Percentiles rank a stretch among this genome's conserved stretches.
Evolutionary conservation across 2,797 vertebrate species (phyloP).

Genomic region (Platalea minor): DNA sequence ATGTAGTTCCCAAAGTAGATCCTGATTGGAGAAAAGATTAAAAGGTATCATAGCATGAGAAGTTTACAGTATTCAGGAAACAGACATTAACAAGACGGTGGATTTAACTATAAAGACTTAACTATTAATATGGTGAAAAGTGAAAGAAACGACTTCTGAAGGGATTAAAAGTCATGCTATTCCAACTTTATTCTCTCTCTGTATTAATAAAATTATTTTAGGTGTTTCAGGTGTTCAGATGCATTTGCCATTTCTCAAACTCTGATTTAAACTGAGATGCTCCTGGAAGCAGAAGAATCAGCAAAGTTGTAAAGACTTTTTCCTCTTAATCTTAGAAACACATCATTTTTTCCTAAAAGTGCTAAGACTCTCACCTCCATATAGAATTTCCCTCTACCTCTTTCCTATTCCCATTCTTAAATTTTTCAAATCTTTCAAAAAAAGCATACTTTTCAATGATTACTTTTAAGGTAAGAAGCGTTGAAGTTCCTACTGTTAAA

Average conservation of each 20-base stretch:
- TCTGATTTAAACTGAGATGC: not conserved
- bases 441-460: not conserved
- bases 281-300: not conserved
- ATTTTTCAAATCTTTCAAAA: not conserved
- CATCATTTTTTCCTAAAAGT: not conserved
- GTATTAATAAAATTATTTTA: not conserved
- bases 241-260: not conserved
- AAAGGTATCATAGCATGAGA: no score
- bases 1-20: not conserved
- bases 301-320: not conserved
- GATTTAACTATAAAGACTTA: not conserved
- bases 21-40: not conserved
- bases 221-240: not conserved
- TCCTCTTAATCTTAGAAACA: not conserved
- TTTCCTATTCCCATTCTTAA: not conserved
- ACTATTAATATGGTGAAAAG: not conserved
- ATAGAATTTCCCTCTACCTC: not conserved
- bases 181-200: not conserved
- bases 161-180: not conserved
- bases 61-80: not conserved
- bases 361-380: not conserved
- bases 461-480: not conserved
- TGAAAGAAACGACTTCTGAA: not conserved
- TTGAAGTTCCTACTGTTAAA: not conserved
- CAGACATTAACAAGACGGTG: no score